These are phyloP conservation scores for Acanthosepion lycidas DNA, from an alignment of 2,888 invertebrate species.

Conservation along the genomic window DNA sequence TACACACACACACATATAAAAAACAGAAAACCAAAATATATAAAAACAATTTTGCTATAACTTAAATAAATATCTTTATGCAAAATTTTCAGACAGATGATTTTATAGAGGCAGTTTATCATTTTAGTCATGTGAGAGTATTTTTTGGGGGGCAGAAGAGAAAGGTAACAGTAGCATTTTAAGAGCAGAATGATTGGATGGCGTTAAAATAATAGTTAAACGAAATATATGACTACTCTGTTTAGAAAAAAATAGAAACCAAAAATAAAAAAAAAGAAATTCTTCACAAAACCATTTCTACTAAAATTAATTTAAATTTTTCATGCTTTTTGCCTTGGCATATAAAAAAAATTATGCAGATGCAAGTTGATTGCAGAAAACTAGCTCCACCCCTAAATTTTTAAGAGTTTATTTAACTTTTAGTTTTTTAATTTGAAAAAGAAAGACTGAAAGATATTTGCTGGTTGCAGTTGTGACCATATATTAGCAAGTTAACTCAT, in stretches of 20 bases:
- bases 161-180: background rate
- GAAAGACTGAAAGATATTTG: background rate
- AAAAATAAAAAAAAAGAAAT: background rate
- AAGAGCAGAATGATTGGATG: background rate
- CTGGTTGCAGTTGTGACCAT: background rate
- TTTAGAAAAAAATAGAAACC: background rate
- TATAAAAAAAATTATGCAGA: background rate
- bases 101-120: background rate
- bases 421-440: background rate
- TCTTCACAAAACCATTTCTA: background rate
- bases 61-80: background rate
- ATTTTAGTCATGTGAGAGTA: background rate
- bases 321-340: background rate
- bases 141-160: background rate
- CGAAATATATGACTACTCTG: background rate
- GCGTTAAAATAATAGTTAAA: background rate
- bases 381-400: background rate
- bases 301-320: background rate
- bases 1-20: too few relatives aligned
- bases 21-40: too few relatives aligned
- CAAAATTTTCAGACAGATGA: background rate
- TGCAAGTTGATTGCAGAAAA: background rate
- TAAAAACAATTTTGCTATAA: background rate
- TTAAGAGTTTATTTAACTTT: background rate
- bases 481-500: background rate